Base-by-base conservation (phyloP, 2,113 vertebrate genomes). In the Poicephalus meyeri region DNA sequence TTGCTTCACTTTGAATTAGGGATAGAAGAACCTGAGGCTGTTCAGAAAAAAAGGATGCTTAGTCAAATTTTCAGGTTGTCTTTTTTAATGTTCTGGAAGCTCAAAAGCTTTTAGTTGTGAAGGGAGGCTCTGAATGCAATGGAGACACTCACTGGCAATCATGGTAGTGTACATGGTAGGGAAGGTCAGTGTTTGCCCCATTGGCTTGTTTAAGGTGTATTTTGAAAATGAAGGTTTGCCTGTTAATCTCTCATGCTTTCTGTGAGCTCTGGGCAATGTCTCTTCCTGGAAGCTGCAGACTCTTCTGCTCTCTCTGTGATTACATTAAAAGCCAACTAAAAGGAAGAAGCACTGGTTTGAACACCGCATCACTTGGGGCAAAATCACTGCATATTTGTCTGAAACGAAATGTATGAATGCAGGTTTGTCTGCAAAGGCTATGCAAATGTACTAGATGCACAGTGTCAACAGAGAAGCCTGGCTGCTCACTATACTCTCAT, bases 101-200 rank as follows among this genome's bases (percentile, higher is more conserved):
- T n/a, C 13, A 52, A 49, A 74, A 74, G 6, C 4, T 65, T 88
- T 52, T 47, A 20, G 20, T 46, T 55, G 21, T 23, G 25, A 65
- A 83, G 25, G 35, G 18, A 24, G 9, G 6, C 23, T 92, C 24
- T 61, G 41, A 53, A 66, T 66, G 11, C 14, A 44, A 8, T 42
- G 17, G 46, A 44, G 19, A 50, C 2, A 15, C 24, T 53, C 13
- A 16, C 4, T 63, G 37, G 8, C 58, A 74, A 29, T 66, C 26
- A 41, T 0, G 0, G 16, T 9, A 93, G 21, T 5, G 13, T 13
- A 35, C 2, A 12, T 1, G 3, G 4, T 31, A 17, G 28, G 17
- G 21, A 81, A 71, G 11, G 21, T 6, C 46, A 58, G 28, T 56
- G 17, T 10, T 15, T 70, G 46, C 21, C 18, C 17, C 6, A 2